Evolutionary conservation across 2,797 vertebrate genomes (phyloP).

Genomic region (Mus spretus): DNA sequence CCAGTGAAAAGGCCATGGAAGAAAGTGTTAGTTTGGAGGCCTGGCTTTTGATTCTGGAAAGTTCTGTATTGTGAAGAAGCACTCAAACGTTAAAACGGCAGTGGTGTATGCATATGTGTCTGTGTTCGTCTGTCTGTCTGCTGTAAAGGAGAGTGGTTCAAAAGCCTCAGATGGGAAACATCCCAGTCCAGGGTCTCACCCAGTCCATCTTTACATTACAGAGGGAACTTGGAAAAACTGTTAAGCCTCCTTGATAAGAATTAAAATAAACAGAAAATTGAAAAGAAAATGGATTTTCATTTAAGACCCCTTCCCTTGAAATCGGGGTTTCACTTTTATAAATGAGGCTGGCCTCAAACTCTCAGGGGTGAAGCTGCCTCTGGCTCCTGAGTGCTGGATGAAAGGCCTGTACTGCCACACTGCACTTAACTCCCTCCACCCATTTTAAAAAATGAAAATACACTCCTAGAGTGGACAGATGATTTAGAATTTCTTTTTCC

Average conservation of each 20-base stretch:
- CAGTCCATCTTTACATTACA: neutral
- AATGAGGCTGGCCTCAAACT: neutral
- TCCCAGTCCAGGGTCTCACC: neutral
- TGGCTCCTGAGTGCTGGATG: neutral
- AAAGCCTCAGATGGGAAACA: neutral
- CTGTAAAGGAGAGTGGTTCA: neutral
- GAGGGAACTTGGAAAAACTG: neutral
- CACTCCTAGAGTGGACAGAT: neutral
- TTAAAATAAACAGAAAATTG: neutral
- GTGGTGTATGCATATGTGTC: no score
- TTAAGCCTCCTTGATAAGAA: conserved; percentile 25
- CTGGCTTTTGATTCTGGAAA: conserved; percentile 15
- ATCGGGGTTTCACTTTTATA: neutral
- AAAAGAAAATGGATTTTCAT: neutral
- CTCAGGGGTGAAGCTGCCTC: neutral
- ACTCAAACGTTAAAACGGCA: neutral
- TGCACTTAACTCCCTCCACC: neutral
- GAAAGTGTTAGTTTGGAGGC: neutral
- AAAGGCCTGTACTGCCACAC: neutral
- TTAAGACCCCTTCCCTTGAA: neutral
- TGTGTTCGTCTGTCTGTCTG: neutral
- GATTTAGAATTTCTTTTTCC: neutral
- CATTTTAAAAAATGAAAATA: neutral
- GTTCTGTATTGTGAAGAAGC: neutral
- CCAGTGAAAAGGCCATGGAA: neutral